Conservation (phyloP, 1,140 invertebrate species). For the Diabrotica virgifera region DNA sequence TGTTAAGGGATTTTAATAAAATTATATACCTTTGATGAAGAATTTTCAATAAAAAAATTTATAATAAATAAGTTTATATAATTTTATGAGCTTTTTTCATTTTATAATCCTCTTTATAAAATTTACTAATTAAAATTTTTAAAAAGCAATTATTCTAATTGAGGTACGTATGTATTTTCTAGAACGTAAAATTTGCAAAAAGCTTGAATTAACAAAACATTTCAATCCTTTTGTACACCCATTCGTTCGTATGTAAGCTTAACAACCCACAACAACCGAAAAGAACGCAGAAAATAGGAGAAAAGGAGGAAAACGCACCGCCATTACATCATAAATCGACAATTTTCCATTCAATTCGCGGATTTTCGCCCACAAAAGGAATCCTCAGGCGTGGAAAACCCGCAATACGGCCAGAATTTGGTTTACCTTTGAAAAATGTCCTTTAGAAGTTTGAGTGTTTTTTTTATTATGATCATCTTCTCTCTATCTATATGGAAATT, state of each 20-base stretch:
- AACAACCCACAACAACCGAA: not conserved
- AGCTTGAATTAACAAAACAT: not conserved
- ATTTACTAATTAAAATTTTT: no score
- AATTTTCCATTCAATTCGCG: conserved; percentile 35
- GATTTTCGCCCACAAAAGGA: conserved; percentile 30
- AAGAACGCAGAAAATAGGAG: conserved; percentile 3
- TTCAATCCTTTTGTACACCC: not conserved
- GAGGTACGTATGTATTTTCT: no score
- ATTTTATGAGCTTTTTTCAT: no score
- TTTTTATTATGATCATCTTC: conserved; percentile 10
- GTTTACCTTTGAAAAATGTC: conserved; percentile 31
- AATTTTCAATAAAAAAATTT: no score
- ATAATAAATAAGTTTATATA: no score
- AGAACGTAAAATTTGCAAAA: not conserved
- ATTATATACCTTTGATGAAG: no score
- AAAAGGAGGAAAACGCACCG: conserved; percentile 20
- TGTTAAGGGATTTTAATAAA: no score
- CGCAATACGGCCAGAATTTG: conserved; percentile 31
- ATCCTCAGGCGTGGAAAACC: conserved; percentile 29
- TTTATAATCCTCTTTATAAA: no score
- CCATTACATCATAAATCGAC: conserved; percentile 35
- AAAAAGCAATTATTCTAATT: no score
- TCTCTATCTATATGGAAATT: conserved; percentile 26
- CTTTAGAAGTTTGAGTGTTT: conserved; percentile 22
- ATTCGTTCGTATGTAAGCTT: not conserved